Base-by-base conservation (phyloP, 2,888 invertebrate genomes). In the Ectobius pallidus region DNA sequence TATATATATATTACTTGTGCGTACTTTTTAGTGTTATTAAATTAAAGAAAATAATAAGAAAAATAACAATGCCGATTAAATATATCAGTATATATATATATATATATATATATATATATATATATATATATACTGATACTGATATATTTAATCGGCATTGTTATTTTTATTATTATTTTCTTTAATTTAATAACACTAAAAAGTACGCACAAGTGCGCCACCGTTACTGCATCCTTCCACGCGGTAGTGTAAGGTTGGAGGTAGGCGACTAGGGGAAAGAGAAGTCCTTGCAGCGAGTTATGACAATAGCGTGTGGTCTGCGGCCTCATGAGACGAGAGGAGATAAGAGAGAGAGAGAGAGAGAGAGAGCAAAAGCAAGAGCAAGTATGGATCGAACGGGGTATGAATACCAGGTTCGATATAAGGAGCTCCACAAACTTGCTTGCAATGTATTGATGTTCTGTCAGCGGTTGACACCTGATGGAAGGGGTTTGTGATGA, bases 191-290 rank as follows among this genome's bases (percentile, higher is more conserved):
- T n/a, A n/a, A n/a, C n/a, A n/a, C n/a, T n/a, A n/a, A n/a, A n/a
- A n/a, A n/a, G n/a, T n/a, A n/a, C n/a, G n/a, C n/a, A n/a, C n/a
- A n/a, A n/a, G n/a, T n/a, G n/a, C n/a, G n/a, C n/a, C n/a, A n/a
- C n/a, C n/a, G n/a, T n/a, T 42, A 25, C 65, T 44, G 27, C 67
- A 67, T 27, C 46, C 14, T 65, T 61, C 61, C 30, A 32, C 61
- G 32, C 61, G 30, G 61, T n/a, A 61, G 39, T 63, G 63, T 63
- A 63, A 39, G 63, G 63, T 39, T 18, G 63, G 63, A 34, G 63
- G 63, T 39, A 22, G 65, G 44, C 65, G 34, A 63, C 65, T 27
- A 44, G 65, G 63, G 42, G 63, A 62, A 42, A 6, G 65, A 39
- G 39, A 39, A 62, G 39, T 20, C 11, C 65, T n/a, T n/a, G n/a